Conservation (phyloP, 2,797 vertebrate genomes). For the Trachops cirrhosus region DNA sequence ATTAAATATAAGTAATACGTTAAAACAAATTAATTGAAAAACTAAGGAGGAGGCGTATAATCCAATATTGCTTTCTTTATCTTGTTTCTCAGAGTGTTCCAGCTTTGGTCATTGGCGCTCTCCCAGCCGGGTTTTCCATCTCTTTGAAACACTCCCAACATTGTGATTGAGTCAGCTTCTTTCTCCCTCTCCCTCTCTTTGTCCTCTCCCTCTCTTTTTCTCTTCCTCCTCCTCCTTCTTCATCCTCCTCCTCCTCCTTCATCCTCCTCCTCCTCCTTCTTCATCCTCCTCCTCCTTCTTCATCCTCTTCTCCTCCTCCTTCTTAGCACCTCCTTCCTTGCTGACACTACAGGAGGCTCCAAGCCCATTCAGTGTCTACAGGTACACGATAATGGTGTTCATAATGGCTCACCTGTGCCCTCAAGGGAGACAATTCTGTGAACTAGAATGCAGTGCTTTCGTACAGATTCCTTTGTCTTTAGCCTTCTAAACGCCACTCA, state of each 20-base stretch:
- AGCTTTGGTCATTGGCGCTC: too few species aligned
- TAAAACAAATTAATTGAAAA: background rate
- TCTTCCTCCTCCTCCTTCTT: background rate
- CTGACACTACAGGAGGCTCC: background rate
- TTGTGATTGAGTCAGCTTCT: background rate
- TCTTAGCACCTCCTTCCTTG: background rate
- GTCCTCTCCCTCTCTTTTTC: rapidly evolving
- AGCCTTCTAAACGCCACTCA: background rate
- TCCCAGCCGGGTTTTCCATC: background rate
- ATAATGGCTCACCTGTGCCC: background rate
- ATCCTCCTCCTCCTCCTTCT: rapidly evolving
- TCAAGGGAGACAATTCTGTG: background rate
- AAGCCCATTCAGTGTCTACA: background rate
- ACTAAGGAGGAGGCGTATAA: background rate
- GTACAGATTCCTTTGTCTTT: background rate
- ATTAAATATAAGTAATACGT: background rate
- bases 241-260: too few species aligned
- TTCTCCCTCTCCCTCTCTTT: rapidly evolving
- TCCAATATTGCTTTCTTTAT: background rate
- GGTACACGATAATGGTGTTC: too few species aligned
- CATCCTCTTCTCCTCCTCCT: rapidly evolving
- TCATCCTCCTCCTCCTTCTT: rapidly evolving
- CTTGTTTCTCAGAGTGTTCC: background rate
- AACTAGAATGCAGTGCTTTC: background rate
- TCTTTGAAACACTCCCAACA: background rate